Base-by-base conservation (phyloP, 2,888 invertebrate species). In the Eupelmus urozonus region DNA sequence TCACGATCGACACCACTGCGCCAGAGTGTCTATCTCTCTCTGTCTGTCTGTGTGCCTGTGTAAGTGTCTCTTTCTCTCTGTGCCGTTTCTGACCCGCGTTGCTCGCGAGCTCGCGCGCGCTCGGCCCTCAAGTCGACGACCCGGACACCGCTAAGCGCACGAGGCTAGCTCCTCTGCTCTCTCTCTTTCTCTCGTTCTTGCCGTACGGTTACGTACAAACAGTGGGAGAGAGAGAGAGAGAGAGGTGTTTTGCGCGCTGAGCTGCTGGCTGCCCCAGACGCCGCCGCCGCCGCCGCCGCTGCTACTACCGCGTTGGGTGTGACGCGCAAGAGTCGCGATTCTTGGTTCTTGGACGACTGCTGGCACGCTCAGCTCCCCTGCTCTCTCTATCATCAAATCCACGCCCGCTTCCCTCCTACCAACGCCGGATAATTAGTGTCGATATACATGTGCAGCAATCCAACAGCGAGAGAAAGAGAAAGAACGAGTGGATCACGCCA, bases 261-360 rank as follows among this genome's bases (percentile, higher is more conserved):
- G 13, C 25, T 27, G 23, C 2, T 27, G 11, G 27, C 57, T 23
- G 53, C 53, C 16, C 53, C 53, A 23, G n/a, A n/a, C n/a, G n/a
- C n/a, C n/a, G 59, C 29, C 59, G 40, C 60, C 34, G 13, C 59
- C 59, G 23, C 53, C 53, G 53, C 3, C n/a, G n/a, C 53, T 7
- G 16, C 53, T n/a, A n/a, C n/a, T n/a, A n/a, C n/a, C 9, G 45
- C 45, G 34, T 45, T 45, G 45, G 45, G 45, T 45, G 45, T 45
- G 45, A 45, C 45, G 13, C 18, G 18, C 18, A 18, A 2, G 51
- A 16, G 16, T 7, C 13, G 51, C 20, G 18, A 2, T 2, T 20
- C 51, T 3, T 51, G 18, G 3, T 20, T 20, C 16, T 45, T 45
- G 5, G 13, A 18, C 20, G 9, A 13, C 45, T 13, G 16, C 45